Conservation (phyloP, 2,888 invertebrate genomes). For the Meiosimyza platycephala region DNA sequence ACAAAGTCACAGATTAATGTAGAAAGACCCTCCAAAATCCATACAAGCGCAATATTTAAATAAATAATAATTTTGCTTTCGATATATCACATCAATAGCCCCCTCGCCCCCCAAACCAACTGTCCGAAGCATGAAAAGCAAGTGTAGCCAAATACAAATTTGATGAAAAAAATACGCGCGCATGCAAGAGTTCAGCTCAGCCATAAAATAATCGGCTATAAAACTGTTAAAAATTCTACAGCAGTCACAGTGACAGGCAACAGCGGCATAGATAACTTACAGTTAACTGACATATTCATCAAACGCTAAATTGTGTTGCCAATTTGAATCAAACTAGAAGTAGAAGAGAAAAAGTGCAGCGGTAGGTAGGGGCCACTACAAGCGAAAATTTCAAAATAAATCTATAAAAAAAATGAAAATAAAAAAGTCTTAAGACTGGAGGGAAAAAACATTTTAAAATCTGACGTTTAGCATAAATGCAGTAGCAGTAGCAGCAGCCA, state of each 20-base stretch:
- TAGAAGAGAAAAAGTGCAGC: neutral
- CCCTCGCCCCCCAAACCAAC: too few species aligned
- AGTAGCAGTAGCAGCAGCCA: neutral
- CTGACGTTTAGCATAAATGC: constrained; percentile 16
- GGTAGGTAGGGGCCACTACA: neutral
- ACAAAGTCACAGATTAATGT: too few species aligned
- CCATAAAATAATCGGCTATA: constrained; percentile 15
- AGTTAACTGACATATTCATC: constrained; percentile 23
- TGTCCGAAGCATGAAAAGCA: too few species aligned
- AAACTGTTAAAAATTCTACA: constrained; percentile 19
- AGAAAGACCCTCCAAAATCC: too few species aligned
- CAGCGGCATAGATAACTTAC: constrained; percentile 5
- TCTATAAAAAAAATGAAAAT: neutral
- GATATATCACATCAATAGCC: too few species aligned
- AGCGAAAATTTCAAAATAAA: neutral
- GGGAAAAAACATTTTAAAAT: constrained; percentile 3
- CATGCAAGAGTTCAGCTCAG: neutral
- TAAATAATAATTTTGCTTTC: too few species aligned
- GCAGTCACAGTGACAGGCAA: constrained; percentile 9
- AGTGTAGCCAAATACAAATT: too few species aligned
- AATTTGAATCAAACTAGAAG: neutral
- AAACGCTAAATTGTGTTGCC: constrained; percentile 20
- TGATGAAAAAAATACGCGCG: neutral
- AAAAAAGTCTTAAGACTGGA: neutral
- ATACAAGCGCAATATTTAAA: too few species aligned